Evolutionary conservation across 2,113 vertebrate species (phyloP).

Genomic region (Oncorhynchus keta): DNA sequence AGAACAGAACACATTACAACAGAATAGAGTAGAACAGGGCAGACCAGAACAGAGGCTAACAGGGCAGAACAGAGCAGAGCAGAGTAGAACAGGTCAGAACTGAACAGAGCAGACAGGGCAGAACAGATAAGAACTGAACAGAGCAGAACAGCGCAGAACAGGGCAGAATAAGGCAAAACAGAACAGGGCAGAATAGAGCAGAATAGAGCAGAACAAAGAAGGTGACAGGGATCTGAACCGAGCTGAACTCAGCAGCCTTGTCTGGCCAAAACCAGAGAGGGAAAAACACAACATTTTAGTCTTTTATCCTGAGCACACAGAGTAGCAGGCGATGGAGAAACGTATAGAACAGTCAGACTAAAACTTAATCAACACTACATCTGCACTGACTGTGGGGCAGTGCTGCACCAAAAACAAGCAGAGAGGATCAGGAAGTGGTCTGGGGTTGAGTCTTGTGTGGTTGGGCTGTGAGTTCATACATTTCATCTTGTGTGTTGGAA

Average conservation of each 20-base stretch:
- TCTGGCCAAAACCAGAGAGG: neutral
- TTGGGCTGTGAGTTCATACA: neutral
- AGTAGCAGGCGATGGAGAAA: neutral
- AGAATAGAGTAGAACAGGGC: neutral
- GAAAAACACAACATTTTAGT: neutral
- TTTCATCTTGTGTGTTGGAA: neutral
- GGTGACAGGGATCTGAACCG: neutral
- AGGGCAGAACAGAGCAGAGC: neutral
- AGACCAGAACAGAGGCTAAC: neutral
- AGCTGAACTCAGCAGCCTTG: neutral
- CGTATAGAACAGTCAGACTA: neutral
- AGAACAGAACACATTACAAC: neutral
- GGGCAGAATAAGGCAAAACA: no score
- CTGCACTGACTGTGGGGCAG: neutral
- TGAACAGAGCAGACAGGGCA: neutral
- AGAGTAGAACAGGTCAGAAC: neutral
- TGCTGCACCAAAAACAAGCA: slow-evolving; percentile 4
- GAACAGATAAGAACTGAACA: no score
- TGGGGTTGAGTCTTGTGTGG: slow-evolving; percentile 7
- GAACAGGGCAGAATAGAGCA: no score
- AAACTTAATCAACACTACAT: neutral
- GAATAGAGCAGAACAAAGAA: neutral
- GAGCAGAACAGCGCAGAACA: no score
- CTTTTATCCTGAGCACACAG: neutral
- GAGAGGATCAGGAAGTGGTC: slow-evolving; percentile 12